Evolutionary conservation across 2,113 vertebrate species (phyloP).

Genomic region (Chroicocephalus ridibundus): DNA sequence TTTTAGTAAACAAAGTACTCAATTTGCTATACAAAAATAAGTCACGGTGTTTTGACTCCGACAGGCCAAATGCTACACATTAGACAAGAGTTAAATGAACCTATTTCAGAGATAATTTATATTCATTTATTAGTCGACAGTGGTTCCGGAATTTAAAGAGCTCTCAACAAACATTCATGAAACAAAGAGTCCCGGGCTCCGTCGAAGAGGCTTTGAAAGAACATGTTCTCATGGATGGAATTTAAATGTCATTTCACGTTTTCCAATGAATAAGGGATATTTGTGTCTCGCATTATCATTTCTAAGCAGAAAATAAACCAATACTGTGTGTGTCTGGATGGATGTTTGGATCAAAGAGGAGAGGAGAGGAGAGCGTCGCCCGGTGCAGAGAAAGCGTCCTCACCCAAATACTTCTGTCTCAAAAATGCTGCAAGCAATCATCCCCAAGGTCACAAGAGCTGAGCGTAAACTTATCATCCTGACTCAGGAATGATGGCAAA

Average conservation of each 20-base stretch:
- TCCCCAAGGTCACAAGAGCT: neutral
- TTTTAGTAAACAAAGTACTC: constrained; percentile 38
- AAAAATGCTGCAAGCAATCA: neutral
- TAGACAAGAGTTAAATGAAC: constrained; percentile 36
- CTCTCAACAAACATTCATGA: neutral
- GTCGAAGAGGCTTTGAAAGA: neutral
- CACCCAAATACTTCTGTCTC: neutral
- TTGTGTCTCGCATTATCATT: neutral
- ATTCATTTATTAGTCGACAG: neutral
- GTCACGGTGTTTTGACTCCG: neutral
- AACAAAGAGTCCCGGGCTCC: neutral
- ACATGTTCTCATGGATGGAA: neutral
- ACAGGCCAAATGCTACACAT: constrained; percentile 21
- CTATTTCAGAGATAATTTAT: neutral
- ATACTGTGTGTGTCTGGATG: accelerated
- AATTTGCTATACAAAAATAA: constrained; percentile 14
- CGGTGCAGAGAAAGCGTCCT: neutral
- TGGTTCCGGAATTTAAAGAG: constrained; percentile 19
- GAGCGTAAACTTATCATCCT: neutral
- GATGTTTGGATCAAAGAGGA: neutral
- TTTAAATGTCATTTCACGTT: neutral
- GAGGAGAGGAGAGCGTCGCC: neutral
- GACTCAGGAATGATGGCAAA: neutral
- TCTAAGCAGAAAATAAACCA: neutral
- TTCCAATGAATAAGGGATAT: neutral